Evolutionary conservation across 1,140 invertebrate species (phyloP).

Genomic region (Drosophila repleta): DNA sequence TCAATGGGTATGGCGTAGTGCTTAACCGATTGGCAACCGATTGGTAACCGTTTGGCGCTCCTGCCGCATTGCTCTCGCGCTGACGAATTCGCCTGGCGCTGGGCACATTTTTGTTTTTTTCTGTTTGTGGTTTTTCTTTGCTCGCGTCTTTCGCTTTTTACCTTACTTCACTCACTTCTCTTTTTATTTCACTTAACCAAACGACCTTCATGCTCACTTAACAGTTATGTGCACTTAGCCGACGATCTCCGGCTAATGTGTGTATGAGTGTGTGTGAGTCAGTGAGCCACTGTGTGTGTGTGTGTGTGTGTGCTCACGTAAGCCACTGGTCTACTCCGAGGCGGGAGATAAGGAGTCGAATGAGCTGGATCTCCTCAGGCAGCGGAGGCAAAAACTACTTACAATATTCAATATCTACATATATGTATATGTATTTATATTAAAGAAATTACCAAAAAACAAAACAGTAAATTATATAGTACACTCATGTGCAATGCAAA

Average conservation of each 20-base stretch:
- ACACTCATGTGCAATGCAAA: neutral
- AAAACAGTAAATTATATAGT: neutral
- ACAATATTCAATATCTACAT: too few species aligned
- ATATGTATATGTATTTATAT: neutral
- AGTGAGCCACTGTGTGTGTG: slow-evolving; percentile 3
- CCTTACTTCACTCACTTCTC: slow-evolving; percentile 2
- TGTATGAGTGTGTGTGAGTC: slow-evolving; percentile 8
- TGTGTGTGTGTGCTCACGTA: slow-evolving; percentile 56
- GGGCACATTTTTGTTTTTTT: slow-evolving; percentile 30
- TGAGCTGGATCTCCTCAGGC: slow-evolving; percentile 6
- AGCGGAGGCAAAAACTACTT: slow-evolving; percentile 8
- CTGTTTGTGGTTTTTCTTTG: slow-evolving; percentile 8
- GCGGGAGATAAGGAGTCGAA: slow-evolving; percentile 11
- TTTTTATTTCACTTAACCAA: slow-evolving; percentile 60
- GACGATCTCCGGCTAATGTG: slow-evolving; percentile 19
- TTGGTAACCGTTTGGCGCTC: slow-evolving; percentile 58
- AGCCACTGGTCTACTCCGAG: slow-evolving; percentile 34
- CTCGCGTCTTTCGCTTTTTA: slow-evolving; percentile 27
- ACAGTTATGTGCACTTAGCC: slow-evolving; percentile 63
- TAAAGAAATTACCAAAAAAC: slow-evolving; percentile 2
- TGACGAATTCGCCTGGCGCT: slow-evolving; percentile 11
- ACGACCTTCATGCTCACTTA: slow-evolving; percentile 75
- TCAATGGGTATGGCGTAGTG: slow-evolving; percentile 6
- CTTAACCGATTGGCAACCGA: slow-evolving; percentile 59
- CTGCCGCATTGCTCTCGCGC: slow-evolving; percentile 14